A percentile compares a stretch with the other conserved stretches of the same genome.
Evolutionary conservation across 2,888 invertebrate genomes (phyloP).

Genomic region (Bellardia bayeri): DNA sequence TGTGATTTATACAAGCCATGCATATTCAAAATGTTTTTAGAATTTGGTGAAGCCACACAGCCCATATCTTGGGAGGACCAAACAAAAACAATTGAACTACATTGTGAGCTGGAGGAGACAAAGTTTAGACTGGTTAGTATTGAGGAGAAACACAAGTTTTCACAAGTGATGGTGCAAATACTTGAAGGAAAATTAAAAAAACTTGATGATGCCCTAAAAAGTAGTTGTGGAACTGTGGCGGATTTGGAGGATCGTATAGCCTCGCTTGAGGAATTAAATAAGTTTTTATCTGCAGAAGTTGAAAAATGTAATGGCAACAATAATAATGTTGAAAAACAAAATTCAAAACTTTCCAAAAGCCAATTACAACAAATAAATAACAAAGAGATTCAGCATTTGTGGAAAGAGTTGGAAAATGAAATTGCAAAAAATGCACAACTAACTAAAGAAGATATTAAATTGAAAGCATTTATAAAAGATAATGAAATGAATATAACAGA

Average conservation of each 20-base stretch:
- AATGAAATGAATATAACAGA: not conserved
- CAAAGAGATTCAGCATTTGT: not conserved
- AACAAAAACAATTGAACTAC: conserved; percentile 32
- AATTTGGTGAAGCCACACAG: conserved; percentile 3
- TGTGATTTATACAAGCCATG: conserved; percentile 37
- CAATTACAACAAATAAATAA: not conserved
- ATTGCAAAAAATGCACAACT: not conserved
- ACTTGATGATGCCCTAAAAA: conserved; percentile 14
- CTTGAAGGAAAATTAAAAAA: conserved; percentile 40
- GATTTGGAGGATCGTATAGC: not conserved
- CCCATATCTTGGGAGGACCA: conserved; percentile 18
- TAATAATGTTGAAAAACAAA: not conserved
- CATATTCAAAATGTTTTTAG: conserved; percentile 48
- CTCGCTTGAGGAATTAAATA: not conserved
- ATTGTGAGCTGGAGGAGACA: not conserved
- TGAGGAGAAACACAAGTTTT: not conserved
- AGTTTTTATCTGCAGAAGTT: conserved; percentile 1
- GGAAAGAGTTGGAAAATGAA: not conserved
- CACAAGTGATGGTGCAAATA: conserved; percentile 15
- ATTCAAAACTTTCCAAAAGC: not conserved
- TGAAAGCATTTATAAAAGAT: not conserved
- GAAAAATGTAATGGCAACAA: not conserved
- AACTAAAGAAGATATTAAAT: not conserved
- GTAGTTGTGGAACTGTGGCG: not conserved
- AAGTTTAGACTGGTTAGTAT: not conserved